Percentiles rank a stretch among this genome's conserved stretches.
phyloP scores from a whole-genome alignment of 2,113 vertebrate genomes.

The Gavia stellata region DNA sequence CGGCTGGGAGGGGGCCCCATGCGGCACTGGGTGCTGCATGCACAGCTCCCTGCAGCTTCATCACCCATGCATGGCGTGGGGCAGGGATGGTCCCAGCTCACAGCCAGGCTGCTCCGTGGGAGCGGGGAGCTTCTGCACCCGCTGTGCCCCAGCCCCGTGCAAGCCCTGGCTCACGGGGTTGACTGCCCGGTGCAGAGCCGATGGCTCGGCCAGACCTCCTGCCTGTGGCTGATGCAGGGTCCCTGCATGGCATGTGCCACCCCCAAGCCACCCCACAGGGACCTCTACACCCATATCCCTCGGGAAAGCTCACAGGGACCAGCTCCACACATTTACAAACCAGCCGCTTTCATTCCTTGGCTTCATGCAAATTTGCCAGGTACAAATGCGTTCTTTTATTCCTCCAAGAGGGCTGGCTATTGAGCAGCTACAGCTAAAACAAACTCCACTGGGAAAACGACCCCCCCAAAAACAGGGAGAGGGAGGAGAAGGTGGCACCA shows the following conservation, averaged over 20 bases:
- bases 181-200: fast-evolving
- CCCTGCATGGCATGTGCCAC: neutral
- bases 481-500: neutral
- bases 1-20: neutral
- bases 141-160: fast-evolving
- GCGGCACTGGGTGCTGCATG: too few relatives aligned
- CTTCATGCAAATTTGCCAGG: conserved; percentile 3
- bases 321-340: neutral
- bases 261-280: neutral
- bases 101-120: neutral
- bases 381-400: neutral
- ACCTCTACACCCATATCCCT: neutral
- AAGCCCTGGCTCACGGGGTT: fast-evolving
- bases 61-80: neutral
- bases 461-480: neutral
- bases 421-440: neutral
- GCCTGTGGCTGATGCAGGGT: fast-evolving
- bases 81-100: neutral
- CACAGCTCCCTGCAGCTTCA: neutral
- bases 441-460: neutral
- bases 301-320: neutral
- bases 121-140: neutral
- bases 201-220: neutral
- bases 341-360: neutral
- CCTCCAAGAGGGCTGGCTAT: neutral